Conservation (phyloP, 1,140 invertebrate genomes). For the Subanguina moxae region DNA sequence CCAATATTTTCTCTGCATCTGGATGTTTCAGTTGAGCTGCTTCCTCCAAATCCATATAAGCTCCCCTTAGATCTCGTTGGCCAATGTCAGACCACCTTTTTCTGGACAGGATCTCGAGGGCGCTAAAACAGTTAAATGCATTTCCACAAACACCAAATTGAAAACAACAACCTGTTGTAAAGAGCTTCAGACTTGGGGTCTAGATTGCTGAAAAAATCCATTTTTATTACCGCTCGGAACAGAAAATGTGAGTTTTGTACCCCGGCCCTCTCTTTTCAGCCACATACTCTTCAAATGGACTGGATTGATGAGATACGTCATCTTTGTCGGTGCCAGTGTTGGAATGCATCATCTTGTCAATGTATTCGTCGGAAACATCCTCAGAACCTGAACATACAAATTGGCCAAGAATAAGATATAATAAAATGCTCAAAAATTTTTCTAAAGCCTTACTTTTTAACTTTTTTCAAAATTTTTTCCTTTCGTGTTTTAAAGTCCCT, state of each 20-base stretch:
- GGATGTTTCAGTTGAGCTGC: slow-evolving; percentile 31
- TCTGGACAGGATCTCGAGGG: slow-evolving; percentile 27
- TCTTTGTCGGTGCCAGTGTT: neutral
- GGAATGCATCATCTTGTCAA: slow-evolving; percentile 3
- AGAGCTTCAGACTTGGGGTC: slow-evolving; percentile 23
- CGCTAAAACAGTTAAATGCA: slow-evolving; percentile 4
- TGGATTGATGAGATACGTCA: neutral
- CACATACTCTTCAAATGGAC: slow-evolving; percentile 30
- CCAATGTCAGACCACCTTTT: slow-evolving; percentile 28
- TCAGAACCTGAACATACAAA: neutral
- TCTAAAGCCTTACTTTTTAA: no score
- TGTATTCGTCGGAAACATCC: slow-evolving; percentile 11
- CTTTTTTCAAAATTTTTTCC: no score
- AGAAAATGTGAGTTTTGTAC: neutral
- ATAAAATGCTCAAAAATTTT: no score
- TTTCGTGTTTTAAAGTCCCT: no score
- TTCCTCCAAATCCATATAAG: slow-evolving; percentile 40
- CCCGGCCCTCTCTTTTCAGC: slow-evolving; percentile 23
- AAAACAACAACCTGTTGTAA: slow-evolving; percentile 13
- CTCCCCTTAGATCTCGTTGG: slow-evolving; percentile 27
- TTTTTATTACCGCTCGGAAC: neutral
- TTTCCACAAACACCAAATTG: neutral
- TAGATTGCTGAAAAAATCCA: slow-evolving; percentile 14
- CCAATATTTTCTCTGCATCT: slow-evolving; percentile 36
- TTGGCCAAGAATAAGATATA: no score